phyloP scores from a whole-genome alignment of 2,797 vertebrate species.

The Sebastes aleutianus region DNA sequence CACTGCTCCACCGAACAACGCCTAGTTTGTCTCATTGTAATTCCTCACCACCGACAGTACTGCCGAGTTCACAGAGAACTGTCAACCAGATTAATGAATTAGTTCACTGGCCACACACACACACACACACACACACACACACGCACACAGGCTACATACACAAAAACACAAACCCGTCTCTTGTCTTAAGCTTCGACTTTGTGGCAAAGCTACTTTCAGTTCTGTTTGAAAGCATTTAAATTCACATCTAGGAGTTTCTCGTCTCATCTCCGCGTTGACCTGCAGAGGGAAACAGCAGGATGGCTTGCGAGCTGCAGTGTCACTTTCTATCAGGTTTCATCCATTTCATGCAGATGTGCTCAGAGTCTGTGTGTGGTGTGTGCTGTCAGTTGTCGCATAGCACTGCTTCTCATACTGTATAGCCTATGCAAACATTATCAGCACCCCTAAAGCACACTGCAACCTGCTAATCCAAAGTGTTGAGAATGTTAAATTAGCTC shows the following conservation, averaged over 20 bases:
- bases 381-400: slow-evolving; percentile 12
- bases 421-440: neutral
- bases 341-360: slow-evolving; percentile 42
- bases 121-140: slow-evolving; percentile 4
- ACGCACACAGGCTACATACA: neutral
- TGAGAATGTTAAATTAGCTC: neutral
- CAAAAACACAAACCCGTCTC: slow-evolving; percentile 24
- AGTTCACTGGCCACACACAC: slow-evolving; percentile 32
- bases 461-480: slow-evolving; percentile 4
- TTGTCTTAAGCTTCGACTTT: slow-evolving; percentile 49
- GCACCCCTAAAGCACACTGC: neutral
- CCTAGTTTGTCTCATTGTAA: slow-evolving; percentile 64
- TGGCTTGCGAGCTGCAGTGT: neutral
- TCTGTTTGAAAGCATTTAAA: slow-evolving; percentile 46
- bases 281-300: slow-evolving; percentile 23
- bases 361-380: slow-evolving; percentile 3
- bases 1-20: slow-evolving; percentile 28
- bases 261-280: slow-evolving; percentile 14
- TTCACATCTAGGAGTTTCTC: slow-evolving; percentile 44
- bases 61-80: slow-evolving; percentile 51
- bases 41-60: slow-evolving; percentile 44
- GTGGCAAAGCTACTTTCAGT: slow-evolving; percentile 36
- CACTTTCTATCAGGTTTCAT: slow-evolving; percentile 44
- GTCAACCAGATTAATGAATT: slow-evolving; percentile 68
- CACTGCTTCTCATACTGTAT: neutral